Evolutionary conservation across 2,888 invertebrate species (phyloP), one percentile per base, ranked within the genome.

Genomic region (Sinodicranocentrus sp.): DNA sequence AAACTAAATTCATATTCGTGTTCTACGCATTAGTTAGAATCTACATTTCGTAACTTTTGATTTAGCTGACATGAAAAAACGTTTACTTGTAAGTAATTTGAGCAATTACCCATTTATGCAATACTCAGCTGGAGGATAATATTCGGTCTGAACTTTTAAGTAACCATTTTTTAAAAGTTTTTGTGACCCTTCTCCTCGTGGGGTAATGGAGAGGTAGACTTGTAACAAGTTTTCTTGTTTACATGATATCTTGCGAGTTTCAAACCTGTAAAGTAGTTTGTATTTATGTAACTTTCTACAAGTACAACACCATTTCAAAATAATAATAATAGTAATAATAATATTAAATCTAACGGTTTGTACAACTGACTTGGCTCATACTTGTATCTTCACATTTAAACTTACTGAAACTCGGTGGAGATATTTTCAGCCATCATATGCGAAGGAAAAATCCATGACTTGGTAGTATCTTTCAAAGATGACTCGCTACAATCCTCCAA

Each of bases 21-120:
- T n/a, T n/a, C n/a, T n/a, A n/a, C n/a, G n/a, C n/a, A n/a, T n/a
- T n/a, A n/a, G n/a, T n/a, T n/a, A n/a, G n/a, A n/a, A n/a, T n/a
- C n/a, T n/a, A n/a, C n/a, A n/a, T n/a, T n/a, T n/a, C n/a, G n/a
- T n/a, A n/a, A n/a, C n/a, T n/a, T n/a, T n/a, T n/a, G n/a, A n/a
- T n/a, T n/a, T n/a, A n/a, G n/a, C n/a, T n/a, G n/a, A n/a, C n/a
- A n/a, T n/a, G n/a, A n/a, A n/a, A n/a, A n/a, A n/a, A n/a, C n/a
- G n/a, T n/a, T n/a, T n/a, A n/a, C n/a, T n/a, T n/a, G n/a, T n/a
- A n/a, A n/a, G n/a, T n/a, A n/a, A n/a, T n/a, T n/a, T n/a, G n/a
- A n/a, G n/a, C n/a, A n/a, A n/a, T n/a, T n/a, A 82, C 84, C 70
- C 71, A 65, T 77, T 84, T 3, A 84, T 84, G 72, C 84, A 84